Percentiles rank a stretch among this genome's conserved stretches.
phyloP scores from a whole-genome alignment of 2,113 vertebrate genomes.

The Anseranas semipalmata region DNA sequence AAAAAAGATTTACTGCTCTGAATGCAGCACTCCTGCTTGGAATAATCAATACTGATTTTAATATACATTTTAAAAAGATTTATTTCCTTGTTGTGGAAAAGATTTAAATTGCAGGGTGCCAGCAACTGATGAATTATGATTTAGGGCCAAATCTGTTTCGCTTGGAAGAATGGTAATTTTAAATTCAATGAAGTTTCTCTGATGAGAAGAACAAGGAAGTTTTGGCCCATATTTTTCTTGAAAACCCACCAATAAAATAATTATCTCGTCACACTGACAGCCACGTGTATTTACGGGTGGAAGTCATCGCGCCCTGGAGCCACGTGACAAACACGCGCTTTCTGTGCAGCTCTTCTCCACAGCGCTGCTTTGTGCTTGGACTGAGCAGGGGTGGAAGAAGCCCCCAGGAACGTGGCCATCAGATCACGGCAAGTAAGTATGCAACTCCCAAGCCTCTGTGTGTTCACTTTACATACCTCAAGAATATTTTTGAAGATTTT shows the following conservation, averaged over 20 bases:
- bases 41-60: slow-evolving; percentile 73
- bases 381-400: neutral
- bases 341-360: neutral
- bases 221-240: slow-evolving; percentile 44
- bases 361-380: neutral
- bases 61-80: slow-evolving; percentile 57
- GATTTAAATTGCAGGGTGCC: slow-evolving; percentile 60
- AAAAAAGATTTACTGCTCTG: slow-evolving; percentile 47
- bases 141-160: slow-evolving; percentile 60
- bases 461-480: neutral
- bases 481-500: neutral
- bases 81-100: slow-evolving; percentile 65
- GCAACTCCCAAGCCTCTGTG: accelerated
- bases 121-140: slow-evolving; percentile 54
- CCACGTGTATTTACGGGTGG: slow-evolving; percentile 6
- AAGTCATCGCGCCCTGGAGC: neutral
- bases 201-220: slow-evolving; percentile 34
- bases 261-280: slow-evolving; percentile 44
- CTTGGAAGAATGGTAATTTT: slow-evolving; percentile 46
- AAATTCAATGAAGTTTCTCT: slow-evolving; percentile 52
- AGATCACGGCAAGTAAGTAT: neutral
- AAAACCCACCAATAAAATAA: slow-evolving; percentile 36
- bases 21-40: slow-evolving; percentile 2
- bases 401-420: accelerated
- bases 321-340: neutral